Evolutionary conservation across 2,888 invertebrate genomes (phyloP).

Genomic region (Rhopalosiphum nymphaeae): DNA sequence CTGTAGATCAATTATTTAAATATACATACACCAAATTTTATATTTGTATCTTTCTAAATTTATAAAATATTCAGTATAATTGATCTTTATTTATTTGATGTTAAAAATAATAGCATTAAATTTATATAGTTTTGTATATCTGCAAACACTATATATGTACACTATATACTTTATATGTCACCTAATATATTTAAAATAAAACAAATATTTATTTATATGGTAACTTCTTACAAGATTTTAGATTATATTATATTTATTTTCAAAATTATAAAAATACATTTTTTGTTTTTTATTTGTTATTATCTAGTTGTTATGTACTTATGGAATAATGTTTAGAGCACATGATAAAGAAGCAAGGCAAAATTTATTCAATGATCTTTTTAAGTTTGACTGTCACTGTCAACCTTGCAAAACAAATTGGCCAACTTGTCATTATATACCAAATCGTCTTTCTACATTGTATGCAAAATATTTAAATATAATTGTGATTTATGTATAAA

Average conservation of each 20-base stretch:
- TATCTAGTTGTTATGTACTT: not conserved
- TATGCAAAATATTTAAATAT: not conserved
- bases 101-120: not conserved
- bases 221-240: not conserved
- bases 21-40: not conserved
- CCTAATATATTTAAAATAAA: not conserved
- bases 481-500: not conserved
- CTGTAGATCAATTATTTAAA: not conserved
- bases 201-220: too few relatives aligned
- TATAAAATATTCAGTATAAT: not conserved
- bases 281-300: not conserved
- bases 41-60: not conserved
- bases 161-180: too few relatives aligned
- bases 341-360: not conserved
- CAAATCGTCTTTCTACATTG: not conserved
- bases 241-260: not conserved
- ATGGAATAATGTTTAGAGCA: not conserved
- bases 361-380: too few relatives aligned
- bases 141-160: too few relatives aligned
- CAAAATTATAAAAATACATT: not conserved
- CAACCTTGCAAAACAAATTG: conserved; percentile 1
- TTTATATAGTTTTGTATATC: not conserved
- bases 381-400: not conserved
- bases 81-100: not conserved
- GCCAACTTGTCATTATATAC: not conserved